Evolutionary conservation across 2,797 vertebrate species (phyloP).

Genomic region (Spinibarbus caldwelli): DNA sequence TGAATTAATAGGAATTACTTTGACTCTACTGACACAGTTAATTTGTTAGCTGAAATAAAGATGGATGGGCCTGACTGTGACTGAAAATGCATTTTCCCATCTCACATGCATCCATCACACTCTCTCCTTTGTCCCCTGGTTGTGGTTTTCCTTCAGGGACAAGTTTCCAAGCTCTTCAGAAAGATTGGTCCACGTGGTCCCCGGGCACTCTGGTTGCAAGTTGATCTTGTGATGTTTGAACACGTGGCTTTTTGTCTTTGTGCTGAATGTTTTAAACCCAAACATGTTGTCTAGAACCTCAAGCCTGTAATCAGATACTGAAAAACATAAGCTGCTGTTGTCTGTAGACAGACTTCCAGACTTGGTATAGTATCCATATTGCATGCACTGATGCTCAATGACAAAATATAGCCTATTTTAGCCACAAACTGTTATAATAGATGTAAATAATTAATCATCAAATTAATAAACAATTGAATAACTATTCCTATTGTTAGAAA

Average conservation of each 20-base stretch:
- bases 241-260: not conserved
- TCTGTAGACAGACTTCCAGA: conserved; percentile 6
- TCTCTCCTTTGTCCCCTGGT: not conserved
- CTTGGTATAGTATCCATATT: not conserved
- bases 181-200: not conserved
- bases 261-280: conserved; percentile 9
- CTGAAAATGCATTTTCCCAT: not conserved
- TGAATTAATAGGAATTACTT: not conserved
- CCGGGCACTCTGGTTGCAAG: not conserved
- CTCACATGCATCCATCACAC: not conserved
- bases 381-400: not conserved
- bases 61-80: not conserved
- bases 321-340: not conserved
- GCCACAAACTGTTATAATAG: not conserved
- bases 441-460: not conserved
- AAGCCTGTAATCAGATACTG: not conserved
- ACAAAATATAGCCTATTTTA: not conserved
- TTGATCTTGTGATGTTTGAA: conserved; percentile 8
- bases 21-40: not conserved
- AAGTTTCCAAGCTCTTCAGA: not conserved
- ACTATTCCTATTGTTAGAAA: not conserved
- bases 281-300: conserved; percentile 7
- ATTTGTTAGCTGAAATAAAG: not conserved
- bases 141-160: not conserved
- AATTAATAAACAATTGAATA: not conserved